Percentiles rank a stretch among this genome's conserved stretches.
These are phyloP conservation scores for Lutra lutra DNA, from an alignment of 2,797 vertebrate species.

Conservation along the genomic window DNA sequence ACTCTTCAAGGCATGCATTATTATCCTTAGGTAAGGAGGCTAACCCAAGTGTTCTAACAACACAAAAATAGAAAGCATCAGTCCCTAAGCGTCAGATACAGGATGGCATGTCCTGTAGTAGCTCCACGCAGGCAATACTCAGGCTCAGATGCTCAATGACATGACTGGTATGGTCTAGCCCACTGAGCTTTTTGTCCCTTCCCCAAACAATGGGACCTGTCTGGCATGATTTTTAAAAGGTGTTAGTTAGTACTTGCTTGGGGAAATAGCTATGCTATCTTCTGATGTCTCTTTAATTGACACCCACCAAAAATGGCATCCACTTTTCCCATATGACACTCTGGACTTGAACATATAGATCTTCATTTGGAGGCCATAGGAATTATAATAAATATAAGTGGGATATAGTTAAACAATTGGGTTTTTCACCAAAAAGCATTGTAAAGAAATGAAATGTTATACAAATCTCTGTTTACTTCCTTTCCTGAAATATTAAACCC, in stretches of 20 bases:
- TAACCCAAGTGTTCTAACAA: background rate
- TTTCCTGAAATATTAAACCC: background rate
- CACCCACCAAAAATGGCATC: background rate
- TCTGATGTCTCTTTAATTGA: background rate
- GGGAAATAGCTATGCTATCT: background rate
- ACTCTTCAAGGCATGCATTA: background rate
- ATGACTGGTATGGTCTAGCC: fast-evolving
- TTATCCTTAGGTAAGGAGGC: background rate
- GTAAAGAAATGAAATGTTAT: background rate
- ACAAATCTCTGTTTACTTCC: background rate
- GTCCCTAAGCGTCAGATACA: background rate
- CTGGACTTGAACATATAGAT: background rate
- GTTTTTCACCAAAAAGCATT: background rate
- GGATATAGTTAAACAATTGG: background rate
- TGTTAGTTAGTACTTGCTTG: background rate
- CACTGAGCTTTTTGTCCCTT: background rate
- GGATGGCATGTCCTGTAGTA: background rate
- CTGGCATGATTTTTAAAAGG: background rate
- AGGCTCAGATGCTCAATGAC: background rate
- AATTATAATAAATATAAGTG: background rate
- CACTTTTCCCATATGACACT: background rate
- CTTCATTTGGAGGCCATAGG: background rate
- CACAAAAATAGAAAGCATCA: background rate
- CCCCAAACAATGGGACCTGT: background rate
- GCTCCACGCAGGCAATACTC: background rate